Percentiles rank a stretch among this genome's conserved stretches.
These are phyloP conservation scores for Micrastur ruficollis DNA, from an alignment of 2,797 vertebrate species.

Conservation along the genomic window DNA sequence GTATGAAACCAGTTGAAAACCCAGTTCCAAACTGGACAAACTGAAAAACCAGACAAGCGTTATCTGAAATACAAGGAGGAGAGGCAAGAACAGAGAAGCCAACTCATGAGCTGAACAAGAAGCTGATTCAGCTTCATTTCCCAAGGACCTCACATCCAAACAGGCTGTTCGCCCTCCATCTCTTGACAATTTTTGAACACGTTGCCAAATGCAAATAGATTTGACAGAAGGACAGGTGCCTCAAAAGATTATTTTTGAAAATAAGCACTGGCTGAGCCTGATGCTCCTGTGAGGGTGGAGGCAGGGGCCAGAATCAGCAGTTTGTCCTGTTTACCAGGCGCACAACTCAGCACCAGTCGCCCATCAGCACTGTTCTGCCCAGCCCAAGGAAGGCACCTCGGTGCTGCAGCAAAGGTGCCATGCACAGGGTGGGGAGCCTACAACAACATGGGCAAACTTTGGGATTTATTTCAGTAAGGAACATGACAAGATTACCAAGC, in stretches of 20 bases:
- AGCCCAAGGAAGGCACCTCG: accelerated
- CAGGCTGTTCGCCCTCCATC: background rate
- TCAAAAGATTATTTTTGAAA: background rate
- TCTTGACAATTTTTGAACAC: background rate
- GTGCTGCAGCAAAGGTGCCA: background rate
- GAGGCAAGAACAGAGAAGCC: background rate
- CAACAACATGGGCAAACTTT: background rate
- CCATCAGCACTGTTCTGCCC: background rate
- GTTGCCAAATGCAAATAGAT: background rate
- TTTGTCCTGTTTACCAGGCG: background rate
- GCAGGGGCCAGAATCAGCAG: background rate
- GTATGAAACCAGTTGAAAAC: background rate
- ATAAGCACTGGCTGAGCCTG: background rate
- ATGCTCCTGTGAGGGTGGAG: background rate
- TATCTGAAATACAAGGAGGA: background rate
- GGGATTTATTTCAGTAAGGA: background rate
- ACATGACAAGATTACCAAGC: background rate
- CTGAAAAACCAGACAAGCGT: background rate
- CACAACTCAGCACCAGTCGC: accelerated
- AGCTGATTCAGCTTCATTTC: background rate
- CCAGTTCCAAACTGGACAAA: background rate
- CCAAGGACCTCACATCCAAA: background rate
- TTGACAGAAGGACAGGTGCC: background rate
- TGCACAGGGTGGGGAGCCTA: background rate
- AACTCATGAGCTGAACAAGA: background rate